Evolutionary conservation across 2,888 invertebrate species (phyloP).

Genomic region (Germaria angustata): DNA sequence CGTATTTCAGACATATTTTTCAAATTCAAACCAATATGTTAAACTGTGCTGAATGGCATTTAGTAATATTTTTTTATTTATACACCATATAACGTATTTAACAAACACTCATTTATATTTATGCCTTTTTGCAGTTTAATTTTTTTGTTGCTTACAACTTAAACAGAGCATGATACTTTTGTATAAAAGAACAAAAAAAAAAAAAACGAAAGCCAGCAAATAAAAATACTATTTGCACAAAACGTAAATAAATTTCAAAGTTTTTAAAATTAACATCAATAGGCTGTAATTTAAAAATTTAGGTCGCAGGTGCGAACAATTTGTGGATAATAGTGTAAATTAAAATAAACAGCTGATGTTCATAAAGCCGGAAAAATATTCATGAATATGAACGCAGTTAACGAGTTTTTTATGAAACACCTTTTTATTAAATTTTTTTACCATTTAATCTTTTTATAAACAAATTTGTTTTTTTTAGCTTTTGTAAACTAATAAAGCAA

Average conservation of each 20-base stretch:
- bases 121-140: slow-evolving; percentile 29
- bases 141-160: background rate
- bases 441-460: too few species aligned
- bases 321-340: slow-evolving; percentile 14
- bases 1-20: too few species aligned
- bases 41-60: background rate
- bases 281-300: slow-evolving; percentile 12
- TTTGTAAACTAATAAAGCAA: too few species aligned
- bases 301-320: slow-evolving; percentile 51
- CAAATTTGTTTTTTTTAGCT: too few species aligned
- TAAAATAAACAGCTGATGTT: background rate
- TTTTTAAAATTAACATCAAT: slow-evolving; percentile 15
- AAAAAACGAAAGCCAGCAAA: background rate
- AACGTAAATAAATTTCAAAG: background rate
- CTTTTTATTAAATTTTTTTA: too few species aligned
- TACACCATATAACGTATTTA: slow-evolving; percentile 40
- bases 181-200: background rate
- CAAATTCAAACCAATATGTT: too few species aligned
- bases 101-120: slow-evolving; percentile 54
- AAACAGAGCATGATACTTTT: background rate
- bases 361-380: background rate
- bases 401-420: too few species aligned
- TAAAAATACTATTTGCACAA: background rate
- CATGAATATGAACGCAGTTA: background rate
- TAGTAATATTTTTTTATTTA: background rate